These are phyloP conservation scores for Brachionus paranguensis DNA, from an alignment of 1,140 invertebrate genomes.

Conservation along the genomic window DNA sequence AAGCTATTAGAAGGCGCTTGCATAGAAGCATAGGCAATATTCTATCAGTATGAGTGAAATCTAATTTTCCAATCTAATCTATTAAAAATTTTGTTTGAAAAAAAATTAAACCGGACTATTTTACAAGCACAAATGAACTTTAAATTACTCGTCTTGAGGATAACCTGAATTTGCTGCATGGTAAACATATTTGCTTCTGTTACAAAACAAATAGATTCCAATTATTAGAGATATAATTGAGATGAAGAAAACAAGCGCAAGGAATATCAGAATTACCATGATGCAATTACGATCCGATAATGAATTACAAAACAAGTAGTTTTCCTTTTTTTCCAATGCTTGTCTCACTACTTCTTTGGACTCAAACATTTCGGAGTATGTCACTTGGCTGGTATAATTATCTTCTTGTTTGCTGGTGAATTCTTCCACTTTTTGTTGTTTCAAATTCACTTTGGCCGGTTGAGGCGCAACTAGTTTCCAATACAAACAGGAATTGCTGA, in stretches of 20 bases:
- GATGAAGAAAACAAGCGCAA: background rate
- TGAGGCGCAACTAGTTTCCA: background rate
- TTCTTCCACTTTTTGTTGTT: background rate
- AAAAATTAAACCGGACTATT: background rate
- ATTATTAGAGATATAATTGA: background rate
- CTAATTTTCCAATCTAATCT: too few relatives aligned
- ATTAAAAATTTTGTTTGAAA: too few relatives aligned
- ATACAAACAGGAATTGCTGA: slow-evolving; percentile 15
- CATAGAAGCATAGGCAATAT: too few relatives aligned
- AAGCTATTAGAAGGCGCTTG: too few relatives aligned
- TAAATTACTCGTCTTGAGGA: background rate
- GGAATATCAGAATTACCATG: background rate
- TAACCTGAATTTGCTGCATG: background rate
- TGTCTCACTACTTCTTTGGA: background rate
- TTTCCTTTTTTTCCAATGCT: background rate
- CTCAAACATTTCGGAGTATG: background rate
- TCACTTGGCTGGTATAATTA: background rate
- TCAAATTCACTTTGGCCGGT: background rate
- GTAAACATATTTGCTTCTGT: background rate
- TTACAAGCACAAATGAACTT: background rate
- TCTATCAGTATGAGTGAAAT: too few relatives aligned
- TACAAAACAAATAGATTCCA: background rate
- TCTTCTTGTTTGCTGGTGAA: background rate
- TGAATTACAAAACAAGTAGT: background rate
- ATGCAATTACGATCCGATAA: background rate